These are phyloP conservation scores for Piprites chloris DNA, from an alignment of 2,113 vertebrate species.

Conservation along the genomic window DNA sequence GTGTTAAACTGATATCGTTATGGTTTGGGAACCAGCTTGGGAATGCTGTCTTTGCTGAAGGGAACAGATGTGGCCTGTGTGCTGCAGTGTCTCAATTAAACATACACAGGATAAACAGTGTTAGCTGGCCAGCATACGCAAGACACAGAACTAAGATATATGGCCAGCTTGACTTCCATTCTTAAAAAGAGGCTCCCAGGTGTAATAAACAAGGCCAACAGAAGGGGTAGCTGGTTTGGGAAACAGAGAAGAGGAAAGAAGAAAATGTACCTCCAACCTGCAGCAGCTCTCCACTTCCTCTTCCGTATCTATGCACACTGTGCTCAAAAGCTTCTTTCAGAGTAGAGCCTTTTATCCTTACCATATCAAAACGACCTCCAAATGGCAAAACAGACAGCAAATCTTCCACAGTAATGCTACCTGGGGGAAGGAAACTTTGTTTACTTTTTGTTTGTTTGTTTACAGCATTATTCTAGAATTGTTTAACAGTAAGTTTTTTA, in stretches of 20 bases:
- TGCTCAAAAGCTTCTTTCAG: constrained; percentile 87
- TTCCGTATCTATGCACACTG: constrained; percentile 80
- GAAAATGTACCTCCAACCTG: constrained; percentile 86
- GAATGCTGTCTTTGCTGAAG: not conserved
- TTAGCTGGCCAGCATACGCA: not conserved
- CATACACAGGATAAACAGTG: accelerated
- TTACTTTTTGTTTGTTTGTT: not conserved
- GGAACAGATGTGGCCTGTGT: accelerated
- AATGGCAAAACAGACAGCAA: constrained; percentile 88
- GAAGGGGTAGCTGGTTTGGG: not conserved
- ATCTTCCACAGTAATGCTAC: constrained; percentile 87
- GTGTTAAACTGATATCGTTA: not conserved
- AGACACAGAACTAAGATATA: not conserved
- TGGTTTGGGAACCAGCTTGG: not conserved
- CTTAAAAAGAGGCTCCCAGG: not conserved
- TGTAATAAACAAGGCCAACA: not conserved
- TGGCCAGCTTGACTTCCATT: not conserved
- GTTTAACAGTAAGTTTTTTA: not conserved
- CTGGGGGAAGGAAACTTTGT: constrained; percentile 58
- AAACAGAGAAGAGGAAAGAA: not conserved
- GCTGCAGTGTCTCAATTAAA: not conserved
- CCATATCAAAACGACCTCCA: constrained; percentile 86
- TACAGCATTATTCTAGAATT: not conserved
- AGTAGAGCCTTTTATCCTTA: constrained; percentile 84
- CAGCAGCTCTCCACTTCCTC: constrained; percentile 85